phyloP scores from a whole-genome alignment of 2,113 vertebrate species.

The Guaruba guarouba region DNA sequence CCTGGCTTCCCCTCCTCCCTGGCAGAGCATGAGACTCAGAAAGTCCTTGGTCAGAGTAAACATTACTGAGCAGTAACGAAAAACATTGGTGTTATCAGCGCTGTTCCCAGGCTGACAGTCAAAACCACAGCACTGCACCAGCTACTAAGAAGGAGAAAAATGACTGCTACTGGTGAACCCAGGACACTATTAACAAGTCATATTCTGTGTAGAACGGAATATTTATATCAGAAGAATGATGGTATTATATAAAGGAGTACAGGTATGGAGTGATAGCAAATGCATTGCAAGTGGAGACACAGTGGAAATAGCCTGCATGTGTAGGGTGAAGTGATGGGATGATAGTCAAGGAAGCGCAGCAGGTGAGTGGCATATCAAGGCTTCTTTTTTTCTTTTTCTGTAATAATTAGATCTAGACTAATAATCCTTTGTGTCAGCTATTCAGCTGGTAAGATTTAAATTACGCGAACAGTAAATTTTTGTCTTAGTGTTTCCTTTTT shows the following conservation, averaged over 20 bases:
- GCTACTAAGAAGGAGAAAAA: no score
- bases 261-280: background rate
- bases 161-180: no score
- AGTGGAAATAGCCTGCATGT: background rate
- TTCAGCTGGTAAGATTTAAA: background rate
- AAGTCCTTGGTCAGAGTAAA: no score
- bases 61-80: no score
- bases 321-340: background rate
- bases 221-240: background rate
- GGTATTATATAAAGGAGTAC: background rate
- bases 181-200: background rate
- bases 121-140: no score
- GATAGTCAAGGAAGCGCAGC: background rate
- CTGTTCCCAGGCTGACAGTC: no score
- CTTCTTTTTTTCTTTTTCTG: background rate
- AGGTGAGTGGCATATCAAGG: background rate
- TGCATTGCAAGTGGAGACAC: background rate
- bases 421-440: background rate
- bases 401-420: background rate
- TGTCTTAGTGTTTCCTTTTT: background rate
- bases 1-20: no score
- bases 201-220: background rate
- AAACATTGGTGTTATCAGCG: no score
- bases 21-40: no score
- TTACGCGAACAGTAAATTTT: background rate